Evolutionary conservation across 2,888 invertebrate genomes (phyloP), one percentile per base, ranked within the genome.

Genomic region (Camptogramma bilineatum): DNA sequence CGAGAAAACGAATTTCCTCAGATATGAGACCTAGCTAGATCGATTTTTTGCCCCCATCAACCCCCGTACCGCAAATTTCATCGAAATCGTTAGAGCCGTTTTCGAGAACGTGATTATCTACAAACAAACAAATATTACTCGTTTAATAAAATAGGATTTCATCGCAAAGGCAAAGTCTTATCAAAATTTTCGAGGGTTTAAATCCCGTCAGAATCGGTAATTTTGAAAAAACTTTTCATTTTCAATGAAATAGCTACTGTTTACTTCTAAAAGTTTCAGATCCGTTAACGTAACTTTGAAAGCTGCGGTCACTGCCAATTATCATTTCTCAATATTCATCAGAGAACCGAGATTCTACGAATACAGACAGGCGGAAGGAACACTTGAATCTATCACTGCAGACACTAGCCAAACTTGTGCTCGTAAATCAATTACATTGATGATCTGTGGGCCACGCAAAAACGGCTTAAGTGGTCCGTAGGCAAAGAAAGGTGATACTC

Each of bases 361-460:
- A 28, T 28, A 79, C 75, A 73, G 64, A 51, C 62, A 59, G 73
- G 69, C 77, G 83, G 86, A 87, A 86, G 77, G 67, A 73, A 72
- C 84, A 85, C 87, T 88, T 83, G 72, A 84, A 77, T 83, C 50
- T 28, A 68, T 80, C 84, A 85, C 18, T n/a, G 16, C 44, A 28
- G 72, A 79, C 80, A 79, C 80, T 71, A 74, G 68, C 70, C 59
- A 70, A 74, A 76, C 68, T 68, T 46, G 19, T 47, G 28, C 61
- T 60, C 76, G 78, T 84, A 83, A 86, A 85, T 79, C 75, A 79
- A 51, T 64, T 57, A 46, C 31, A 54, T 39, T 39, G 34, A 39
- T 39, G 1, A 39, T 4, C 34, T 39, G 34, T 13, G 13, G 34
- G 34, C 60, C 34, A 28, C 19, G 50, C 39, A 52, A 60, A 56